Evolutionary conservation across 92 coral and sea anemone species (phyloP).

Genomic region (Heliopora coerulea): DNA sequence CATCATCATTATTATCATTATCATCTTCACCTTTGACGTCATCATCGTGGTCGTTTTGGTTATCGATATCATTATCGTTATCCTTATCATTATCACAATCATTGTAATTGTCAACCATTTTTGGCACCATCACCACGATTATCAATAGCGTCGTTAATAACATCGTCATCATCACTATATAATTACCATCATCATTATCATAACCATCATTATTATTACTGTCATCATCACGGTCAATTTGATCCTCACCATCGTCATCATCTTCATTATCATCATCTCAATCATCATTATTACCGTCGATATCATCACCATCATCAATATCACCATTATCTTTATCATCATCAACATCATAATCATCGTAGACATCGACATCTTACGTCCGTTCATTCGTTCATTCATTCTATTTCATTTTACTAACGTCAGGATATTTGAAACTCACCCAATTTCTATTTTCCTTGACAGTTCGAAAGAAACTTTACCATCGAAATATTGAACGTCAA

Average conservation of each 20-base stretch:
- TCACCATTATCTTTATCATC: not conserved
- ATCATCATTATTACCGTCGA: no score
- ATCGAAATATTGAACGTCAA: slow-evolving; percentile 77
- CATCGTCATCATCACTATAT: no score
- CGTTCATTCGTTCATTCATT: no score
- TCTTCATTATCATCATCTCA: no score
- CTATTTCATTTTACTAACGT: no score
- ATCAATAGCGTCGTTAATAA: not conserved
- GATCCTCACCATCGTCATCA: no score
- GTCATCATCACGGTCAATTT: no score
- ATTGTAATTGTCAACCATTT: not conserved
- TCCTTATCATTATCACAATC: not conserved
- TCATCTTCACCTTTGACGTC: not conserved
- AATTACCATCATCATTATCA: no score
- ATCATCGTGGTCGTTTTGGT: not conserved
- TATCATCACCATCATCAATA: no score
- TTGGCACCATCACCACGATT: not conserved
- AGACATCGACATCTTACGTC: not conserved
- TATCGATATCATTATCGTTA: not conserved
- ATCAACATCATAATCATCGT: not conserved
- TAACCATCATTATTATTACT: no score
- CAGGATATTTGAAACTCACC: no score
- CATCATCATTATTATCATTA: not conserved
- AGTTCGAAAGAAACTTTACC: slow-evolving; percentile 68
- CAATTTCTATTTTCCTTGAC: slow-evolving; percentile 27